Percentiles rank a stretch among this genome's conserved stretches.
Conservation (phyloP, 2,113 vertebrate species). For the Plecturocebus donacophilus region DNA sequence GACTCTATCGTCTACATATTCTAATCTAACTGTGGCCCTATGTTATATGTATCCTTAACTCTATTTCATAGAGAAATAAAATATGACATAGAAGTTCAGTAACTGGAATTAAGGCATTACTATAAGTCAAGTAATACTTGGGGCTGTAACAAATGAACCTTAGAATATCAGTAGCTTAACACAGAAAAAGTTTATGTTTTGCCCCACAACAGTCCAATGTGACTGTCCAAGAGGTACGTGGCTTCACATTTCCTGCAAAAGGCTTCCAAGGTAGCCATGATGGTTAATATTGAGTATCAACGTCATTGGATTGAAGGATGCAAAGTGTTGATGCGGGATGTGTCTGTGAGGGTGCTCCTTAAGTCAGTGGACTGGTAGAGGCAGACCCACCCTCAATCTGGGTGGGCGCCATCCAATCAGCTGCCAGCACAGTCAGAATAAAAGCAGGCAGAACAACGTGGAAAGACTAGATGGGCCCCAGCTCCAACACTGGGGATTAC, state of each 20-base stretch:
- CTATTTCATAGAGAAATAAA: neutral
- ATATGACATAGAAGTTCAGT: neutral
- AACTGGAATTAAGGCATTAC: neutral
- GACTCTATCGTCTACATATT: neutral
- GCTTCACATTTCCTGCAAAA: neutral
- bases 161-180: neutral
- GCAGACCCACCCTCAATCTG: too few relatives aligned
- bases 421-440: too few relatives aligned
- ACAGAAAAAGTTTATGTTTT: neutral
- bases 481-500: too few relatives aligned
- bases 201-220: neutral
- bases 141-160: neutral
- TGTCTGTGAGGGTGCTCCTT: too few relatives aligned
- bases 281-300: too few relatives aligned
- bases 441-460: too few relatives aligned
- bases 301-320: too few relatives aligned
- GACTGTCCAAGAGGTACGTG: neutral
- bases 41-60: neutral
- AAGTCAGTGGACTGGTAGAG: too few relatives aligned
- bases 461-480: too few relatives aligned
- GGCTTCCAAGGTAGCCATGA: neutral
- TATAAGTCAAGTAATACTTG: neutral
- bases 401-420: too few relatives aligned
- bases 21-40: neutral
- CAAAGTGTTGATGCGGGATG: too few relatives aligned